phyloP scores from a whole-genome alignment of 2,797 vertebrate genomes.

The Manis javanica region DNA sequence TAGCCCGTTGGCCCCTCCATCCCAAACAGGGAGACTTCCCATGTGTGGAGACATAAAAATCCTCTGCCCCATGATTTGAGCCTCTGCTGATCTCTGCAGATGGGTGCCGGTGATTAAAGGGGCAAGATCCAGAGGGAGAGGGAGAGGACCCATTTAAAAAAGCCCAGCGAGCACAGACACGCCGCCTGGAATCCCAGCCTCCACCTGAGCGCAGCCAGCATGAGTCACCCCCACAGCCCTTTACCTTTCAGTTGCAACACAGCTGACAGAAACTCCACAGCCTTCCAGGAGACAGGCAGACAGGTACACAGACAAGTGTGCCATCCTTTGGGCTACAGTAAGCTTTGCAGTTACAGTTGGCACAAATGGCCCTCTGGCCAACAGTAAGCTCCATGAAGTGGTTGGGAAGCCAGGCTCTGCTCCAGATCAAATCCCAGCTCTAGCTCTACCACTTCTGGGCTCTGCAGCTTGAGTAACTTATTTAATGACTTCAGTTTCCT shows the following conservation, averaged over 20 bases:
- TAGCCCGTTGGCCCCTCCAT: background rate
- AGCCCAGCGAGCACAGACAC: slow-evolving; percentile 83
- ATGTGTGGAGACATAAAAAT: background rate
- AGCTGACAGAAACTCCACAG: slow-evolving; percentile 86
- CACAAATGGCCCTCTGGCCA: background rate
- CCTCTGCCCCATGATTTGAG: background rate
- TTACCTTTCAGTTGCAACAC: slow-evolving; percentile 85
- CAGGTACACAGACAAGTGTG: slow-evolving; percentile 80
- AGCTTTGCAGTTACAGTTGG: slow-evolving; percentile 18
- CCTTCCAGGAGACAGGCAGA: slow-evolving; percentile 54
- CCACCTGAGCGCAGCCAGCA: slow-evolving; percentile 82
- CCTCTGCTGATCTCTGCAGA: slow-evolving; percentile 57
- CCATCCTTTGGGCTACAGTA: slow-evolving; percentile 48
- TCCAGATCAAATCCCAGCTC: background rate
- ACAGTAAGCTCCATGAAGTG: background rate
- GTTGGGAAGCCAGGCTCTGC: background rate
- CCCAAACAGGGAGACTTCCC: background rate
- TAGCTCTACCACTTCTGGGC: background rate
- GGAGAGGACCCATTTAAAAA: slow-evolving; percentile 73
- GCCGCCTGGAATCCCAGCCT: slow-evolving; percentile 83
- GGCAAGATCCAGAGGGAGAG: slow-evolving; percentile 58
- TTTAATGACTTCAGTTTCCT: background rate
- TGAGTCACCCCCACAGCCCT: slow-evolving; percentile 87
- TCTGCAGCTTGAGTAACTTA: background rate
- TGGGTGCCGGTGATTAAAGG: slow-evolving; percentile 15